Conservation (phyloP, 2,888 invertebrate species). For the Drosophila buzzatii region DNA sequence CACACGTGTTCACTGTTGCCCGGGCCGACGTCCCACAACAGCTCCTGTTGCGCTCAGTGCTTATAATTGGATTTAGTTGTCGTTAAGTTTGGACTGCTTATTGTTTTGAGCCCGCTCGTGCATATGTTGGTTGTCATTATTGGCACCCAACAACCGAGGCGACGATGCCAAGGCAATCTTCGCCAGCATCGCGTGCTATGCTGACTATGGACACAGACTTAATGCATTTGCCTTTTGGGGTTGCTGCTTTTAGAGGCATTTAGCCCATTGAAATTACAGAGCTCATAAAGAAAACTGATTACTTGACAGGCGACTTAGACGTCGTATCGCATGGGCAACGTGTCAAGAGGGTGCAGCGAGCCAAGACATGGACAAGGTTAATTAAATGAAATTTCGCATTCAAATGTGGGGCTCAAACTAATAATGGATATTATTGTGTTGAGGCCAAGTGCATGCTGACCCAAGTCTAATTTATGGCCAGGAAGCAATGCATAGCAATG, state of each 20-base stretch:
- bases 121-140: conserved; percentile 71
- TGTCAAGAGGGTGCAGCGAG: conserved; percentile 36
- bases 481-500: neutral
- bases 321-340: conserved; percentile 6
- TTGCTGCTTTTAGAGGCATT: conserved; percentile 17
- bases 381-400: conserved; percentile 59
- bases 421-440: conserved; percentile 49
- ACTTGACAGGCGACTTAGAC: conserved; percentile 34
- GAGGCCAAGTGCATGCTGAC: conserved; percentile 11
- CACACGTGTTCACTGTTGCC: conserved; percentile 61
- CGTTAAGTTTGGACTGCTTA: conserved; percentile 71
- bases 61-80: conserved; percentile 79
- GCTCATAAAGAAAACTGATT: conserved; percentile 53
- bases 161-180: conserved; percentile 33
- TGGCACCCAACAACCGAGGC: conserved; percentile 42
- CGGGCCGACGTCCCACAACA: conserved; percentile 16
- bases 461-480: conserved; percentile 44
- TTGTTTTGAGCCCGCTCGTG: conserved; percentile 54
- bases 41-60: conserved; percentile 65
- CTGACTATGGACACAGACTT: conserved; percentile 6
- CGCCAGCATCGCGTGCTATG: conserved; percentile 31
- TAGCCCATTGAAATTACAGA: conserved; percentile 22
- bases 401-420: conserved; percentile 41
- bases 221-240: conserved; percentile 30
- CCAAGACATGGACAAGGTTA: conserved; percentile 50